A percentile compares a stretch with the other conserved stretches of the same genome.
These are phyloP conservation scores for Apamea epomidion DNA, from an alignment of 2,888 invertebrate genomes.

Conservation along the genomic window DNA sequence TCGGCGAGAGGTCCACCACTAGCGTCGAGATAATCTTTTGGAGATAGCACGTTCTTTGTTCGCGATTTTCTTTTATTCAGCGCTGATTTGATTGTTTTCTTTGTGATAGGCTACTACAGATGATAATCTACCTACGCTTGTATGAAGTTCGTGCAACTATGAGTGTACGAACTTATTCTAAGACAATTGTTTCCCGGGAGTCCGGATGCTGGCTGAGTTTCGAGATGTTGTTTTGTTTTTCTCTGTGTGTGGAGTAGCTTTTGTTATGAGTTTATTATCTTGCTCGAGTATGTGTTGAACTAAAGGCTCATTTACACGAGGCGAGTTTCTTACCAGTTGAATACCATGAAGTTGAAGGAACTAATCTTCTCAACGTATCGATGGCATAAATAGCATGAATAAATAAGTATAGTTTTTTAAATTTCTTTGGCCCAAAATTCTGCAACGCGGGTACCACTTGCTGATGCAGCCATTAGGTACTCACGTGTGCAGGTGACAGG, in stretches of 20 bases:
- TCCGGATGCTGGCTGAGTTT: constrained; percentile 10
- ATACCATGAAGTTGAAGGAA: not conserved
- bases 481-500: too few species aligned
- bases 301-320: not conserved
- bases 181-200: constrained; percentile 23
- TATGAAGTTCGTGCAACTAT: constrained; percentile 22
- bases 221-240: constrained; percentile 48
- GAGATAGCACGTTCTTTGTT: constrained; percentile 58
- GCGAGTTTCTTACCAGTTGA: not conserved
- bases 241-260: constrained; percentile 1
- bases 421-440: too few species aligned
- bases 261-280: constrained; percentile 3
- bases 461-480: too few species aligned
- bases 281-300: not conserved
- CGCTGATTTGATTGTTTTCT: constrained; percentile 60
- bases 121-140: constrained; percentile 45
- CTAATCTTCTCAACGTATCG: too few species aligned
- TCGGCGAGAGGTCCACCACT: constrained; percentile 41
- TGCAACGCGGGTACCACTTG: too few species aligned
- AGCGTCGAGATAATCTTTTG: constrained; percentile 48
- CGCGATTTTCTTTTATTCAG: constrained; percentile 54
- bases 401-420: too few species aligned
- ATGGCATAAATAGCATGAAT: too few species aligned
- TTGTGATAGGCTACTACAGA: constrained; percentile 46
- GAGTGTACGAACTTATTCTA: constrained; percentile 41